A percentile compares a stretch with the other conserved stretches of the same genome.
Evolutionary conservation across 2,113 vertebrate species (phyloP).

Genomic region (Amia ocellicauda): DNA sequence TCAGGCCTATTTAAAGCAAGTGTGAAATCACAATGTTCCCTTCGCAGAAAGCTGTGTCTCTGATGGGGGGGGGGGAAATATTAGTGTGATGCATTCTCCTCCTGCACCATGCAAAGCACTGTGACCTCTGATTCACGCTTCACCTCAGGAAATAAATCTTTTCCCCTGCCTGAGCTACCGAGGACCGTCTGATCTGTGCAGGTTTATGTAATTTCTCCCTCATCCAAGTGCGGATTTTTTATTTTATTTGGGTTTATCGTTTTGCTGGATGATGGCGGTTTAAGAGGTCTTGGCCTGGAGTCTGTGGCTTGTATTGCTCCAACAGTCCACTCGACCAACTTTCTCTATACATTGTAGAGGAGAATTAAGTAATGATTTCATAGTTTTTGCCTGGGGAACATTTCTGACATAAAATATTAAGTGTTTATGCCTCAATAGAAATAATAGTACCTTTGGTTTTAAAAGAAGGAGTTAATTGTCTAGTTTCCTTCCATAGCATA

Average conservation of each 20-base stretch:
- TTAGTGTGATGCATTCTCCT: neutral
- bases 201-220: neutral
- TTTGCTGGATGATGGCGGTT: neutral
- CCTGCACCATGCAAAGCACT: constrained; percentile 5
- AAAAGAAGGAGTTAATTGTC: too few species aligned
- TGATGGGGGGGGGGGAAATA: constrained; percentile 17
- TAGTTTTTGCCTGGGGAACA: too few species aligned
- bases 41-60: constrained; percentile 1
- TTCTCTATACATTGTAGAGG: neutral
- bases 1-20: constrained; percentile 46
- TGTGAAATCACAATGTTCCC: constrained; percentile 21
- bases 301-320: neutral
- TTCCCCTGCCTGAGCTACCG: neutral
- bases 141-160: neutral
- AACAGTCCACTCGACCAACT: neutral
- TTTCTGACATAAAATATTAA: too few species aligned
- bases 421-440: too few species aligned
- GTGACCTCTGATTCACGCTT: constrained; percentile 13
- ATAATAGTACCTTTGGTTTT: too few species aligned
- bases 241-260: neutral
- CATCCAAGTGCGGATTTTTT: neutral
- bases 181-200: neutral
- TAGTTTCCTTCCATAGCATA: too few species aligned
- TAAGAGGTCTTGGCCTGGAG: too few species aligned
- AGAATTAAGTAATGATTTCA: too few species aligned